Conservation (phyloP, 2,888 invertebrate species). For the Trichopria drosophilae region DNA sequence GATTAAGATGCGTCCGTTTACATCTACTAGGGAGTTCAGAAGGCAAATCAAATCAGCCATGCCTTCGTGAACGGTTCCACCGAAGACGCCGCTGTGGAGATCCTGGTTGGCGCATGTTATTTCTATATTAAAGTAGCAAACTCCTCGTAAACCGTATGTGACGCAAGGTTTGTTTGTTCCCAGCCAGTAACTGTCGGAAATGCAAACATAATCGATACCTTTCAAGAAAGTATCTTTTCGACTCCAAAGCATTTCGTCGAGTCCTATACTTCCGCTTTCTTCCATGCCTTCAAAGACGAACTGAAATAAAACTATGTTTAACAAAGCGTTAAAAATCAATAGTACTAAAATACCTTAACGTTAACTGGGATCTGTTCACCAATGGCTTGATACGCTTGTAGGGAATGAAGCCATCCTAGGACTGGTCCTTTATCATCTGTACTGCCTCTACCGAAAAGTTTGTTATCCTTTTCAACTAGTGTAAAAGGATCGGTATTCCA, state of each 20-base stretch:
- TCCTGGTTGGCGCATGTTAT: slow-evolving; percentile 88
- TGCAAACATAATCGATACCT: slow-evolving; percentile 89
- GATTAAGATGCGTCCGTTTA: slow-evolving; percentile 82
- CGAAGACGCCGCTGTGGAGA: slow-evolving; percentile 93
- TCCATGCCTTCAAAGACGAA: slow-evolving; percentile 98
- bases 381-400: slow-evolving; percentile 81
- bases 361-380: slow-evolving; percentile 73
- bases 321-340: neutral
- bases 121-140: slow-evolving; percentile 88
- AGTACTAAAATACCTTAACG: slow-evolving; percentile 60
- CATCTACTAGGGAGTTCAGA: slow-evolving; percentile 80
- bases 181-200: slow-evolving; percentile 98
- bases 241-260: slow-evolving; percentile 77
- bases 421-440: slow-evolving; percentile 95
- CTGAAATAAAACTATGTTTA: slow-evolving; percentile 47
- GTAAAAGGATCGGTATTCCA: slow-evolving; percentile 95
- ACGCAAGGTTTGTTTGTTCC: slow-evolving; percentile 94
- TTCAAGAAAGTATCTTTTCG: slow-evolving; percentile 78
- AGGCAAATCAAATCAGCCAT: slow-evolving; percentile 89
- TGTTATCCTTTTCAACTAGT: slow-evolving; percentile 82
- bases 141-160: slow-evolving; percentile 94
- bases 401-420: slow-evolving; percentile 91
- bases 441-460: slow-evolving; percentile 87
- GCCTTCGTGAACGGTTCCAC: slow-evolving; percentile 88
- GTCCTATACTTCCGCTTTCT: slow-evolving; percentile 91